Evolutionary conservation across 2,888 invertebrate species (phyloP), one percentile per base, ranked within the genome.

Genomic region (Nudaria mundana): DNA sequence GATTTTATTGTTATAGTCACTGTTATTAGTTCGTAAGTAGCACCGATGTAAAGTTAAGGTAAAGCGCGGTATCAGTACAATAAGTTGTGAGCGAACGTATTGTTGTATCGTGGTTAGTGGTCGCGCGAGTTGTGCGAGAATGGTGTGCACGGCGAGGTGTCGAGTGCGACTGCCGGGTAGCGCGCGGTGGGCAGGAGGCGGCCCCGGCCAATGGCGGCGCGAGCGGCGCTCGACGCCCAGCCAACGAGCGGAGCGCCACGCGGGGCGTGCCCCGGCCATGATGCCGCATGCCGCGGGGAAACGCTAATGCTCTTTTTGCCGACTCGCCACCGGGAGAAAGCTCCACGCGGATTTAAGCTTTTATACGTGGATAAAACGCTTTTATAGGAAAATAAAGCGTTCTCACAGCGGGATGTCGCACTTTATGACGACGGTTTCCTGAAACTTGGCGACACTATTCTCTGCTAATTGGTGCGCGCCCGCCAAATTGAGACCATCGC

Each of bases 361-460:
- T 87, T 87, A 86, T 85, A 83, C 82, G 85, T 84, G 84, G 82
- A 86, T 87, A 84, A 87, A 87, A 84, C 84, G 87, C 85, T 86
- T 86, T 87, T 85, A 88, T 85, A 76, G 82, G 78, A 84, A 84
- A 81, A 87, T 87, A 86, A 87, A 87, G 81, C 79, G 83, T 84
- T 84, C 82, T 78, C 82, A 77, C 84, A 71, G 84, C 81, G 85
- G 85, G 79, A 81, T 84, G 79, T 86, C 80, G 72, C 81, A 80
- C 80, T 85, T 87, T 85, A 86, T 81, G 81, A 77, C 73, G 70
- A 71, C 79, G 76, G 79, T 86, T 83, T 76, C 81, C 85, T 84
- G 81, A 81, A 84, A 84, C 71, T 86, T 83, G 81, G 81, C 81
- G 85, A 81, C 81, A 73, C 75, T 81, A 68, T 67, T 71, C 75